Percentiles rank a stretch among this genome's conserved stretches.
Conservation (phyloP, 2,888 invertebrate genomes). For the Cerceris rybyensis region DNA sequence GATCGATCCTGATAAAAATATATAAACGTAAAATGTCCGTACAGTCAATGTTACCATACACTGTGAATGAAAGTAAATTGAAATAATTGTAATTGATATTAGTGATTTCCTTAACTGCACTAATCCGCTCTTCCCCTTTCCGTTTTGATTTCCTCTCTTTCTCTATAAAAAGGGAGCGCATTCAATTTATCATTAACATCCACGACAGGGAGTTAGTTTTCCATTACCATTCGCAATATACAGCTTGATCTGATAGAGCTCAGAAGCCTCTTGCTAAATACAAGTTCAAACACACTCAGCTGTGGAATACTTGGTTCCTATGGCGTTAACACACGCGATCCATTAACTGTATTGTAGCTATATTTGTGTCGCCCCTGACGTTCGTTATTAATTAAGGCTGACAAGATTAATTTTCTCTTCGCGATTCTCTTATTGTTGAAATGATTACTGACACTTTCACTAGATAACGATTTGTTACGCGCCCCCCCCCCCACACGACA, state of each 20-base stretch:
- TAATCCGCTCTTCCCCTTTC: too few relatives aligned
- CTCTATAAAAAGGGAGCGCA: not conserved
- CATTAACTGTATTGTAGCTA: not conserved
- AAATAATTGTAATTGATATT: too few relatives aligned
- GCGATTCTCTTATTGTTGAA: not conserved
- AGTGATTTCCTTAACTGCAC: too few relatives aligned
- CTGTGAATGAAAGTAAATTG: too few relatives aligned
- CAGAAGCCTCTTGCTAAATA: conserved; percentile 1
- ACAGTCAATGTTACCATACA: too few relatives aligned
- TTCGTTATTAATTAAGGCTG: not conserved
- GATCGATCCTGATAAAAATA: too few relatives aligned
- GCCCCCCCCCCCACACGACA: not conserved
- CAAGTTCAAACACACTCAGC: conserved; percentile 1
- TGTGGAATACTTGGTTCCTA: not conserved
- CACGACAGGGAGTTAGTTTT: not conserved
- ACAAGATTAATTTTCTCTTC: not conserved
- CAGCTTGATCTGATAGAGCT: not conserved
- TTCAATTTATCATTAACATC: not conserved
- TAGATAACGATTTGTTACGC: not conserved
- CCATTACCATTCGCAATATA: not conserved
- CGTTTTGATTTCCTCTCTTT: not conserved
- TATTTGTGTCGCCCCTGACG: not conserved
- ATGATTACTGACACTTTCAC: not conserved
- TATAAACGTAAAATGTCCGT: too few relatives aligned
- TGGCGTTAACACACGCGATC: not conserved